These are phyloP conservation scores for Platanista minor DNA, from an alignment of 2,113 vertebrate genomes.

Conservation along the genomic window DNA sequence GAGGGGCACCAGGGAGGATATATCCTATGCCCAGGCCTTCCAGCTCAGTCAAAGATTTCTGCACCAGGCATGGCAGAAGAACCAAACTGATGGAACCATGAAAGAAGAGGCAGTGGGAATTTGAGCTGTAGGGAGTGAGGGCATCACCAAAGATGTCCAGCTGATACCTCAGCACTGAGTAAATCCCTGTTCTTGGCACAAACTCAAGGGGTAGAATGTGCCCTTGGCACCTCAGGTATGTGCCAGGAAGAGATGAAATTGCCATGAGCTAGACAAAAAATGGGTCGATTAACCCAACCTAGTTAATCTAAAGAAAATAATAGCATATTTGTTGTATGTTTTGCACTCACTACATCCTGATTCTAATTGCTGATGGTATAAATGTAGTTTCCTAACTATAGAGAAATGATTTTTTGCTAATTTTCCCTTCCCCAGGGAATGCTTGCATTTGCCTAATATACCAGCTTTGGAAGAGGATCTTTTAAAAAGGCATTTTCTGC, in stretches of 20 bases:
- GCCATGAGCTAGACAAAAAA: neutral
- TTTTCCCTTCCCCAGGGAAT: neutral
- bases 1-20: neutral
- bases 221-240: neutral
- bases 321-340: neutral
- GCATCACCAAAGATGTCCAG: neutral
- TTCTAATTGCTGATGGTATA: neutral
- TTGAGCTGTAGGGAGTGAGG: neutral
- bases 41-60: neutral
- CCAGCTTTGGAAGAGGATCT: constrained; percentile 47
- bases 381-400: neutral
- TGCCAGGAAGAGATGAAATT: neutral
- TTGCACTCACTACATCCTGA: neutral
- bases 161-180: neutral
- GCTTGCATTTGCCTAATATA: constrained; percentile 37
- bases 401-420: neutral
- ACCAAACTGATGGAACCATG: neutral
- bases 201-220: neutral
- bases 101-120: neutral
- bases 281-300: neutral
- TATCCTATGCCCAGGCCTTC: neutral
- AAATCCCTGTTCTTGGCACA: neutral
- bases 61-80: neutral
- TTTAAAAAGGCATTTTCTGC: constrained; percentile 46
- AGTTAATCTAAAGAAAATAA: neutral